Conservation (phyloP, 2,797 vertebrate genomes). For the Valencia hispanica region DNA sequence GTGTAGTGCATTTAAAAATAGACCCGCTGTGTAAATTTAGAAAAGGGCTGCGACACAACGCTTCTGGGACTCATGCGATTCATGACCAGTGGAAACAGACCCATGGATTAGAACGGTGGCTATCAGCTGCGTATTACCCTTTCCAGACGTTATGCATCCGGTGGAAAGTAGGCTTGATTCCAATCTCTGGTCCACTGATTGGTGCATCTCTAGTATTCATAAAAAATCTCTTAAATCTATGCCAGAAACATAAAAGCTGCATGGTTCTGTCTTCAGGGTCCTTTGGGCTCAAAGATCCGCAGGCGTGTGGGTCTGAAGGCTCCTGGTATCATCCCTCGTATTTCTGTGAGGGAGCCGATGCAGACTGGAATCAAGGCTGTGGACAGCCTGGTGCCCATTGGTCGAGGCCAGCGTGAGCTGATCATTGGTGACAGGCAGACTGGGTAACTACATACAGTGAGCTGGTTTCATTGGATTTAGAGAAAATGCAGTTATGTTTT, state of each 20-base stretch:
- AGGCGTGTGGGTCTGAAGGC: conserved; percentile 96
- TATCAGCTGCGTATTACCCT: too few species aligned
- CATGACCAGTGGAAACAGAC: too few species aligned
- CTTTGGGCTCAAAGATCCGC: conserved; percentile 84
- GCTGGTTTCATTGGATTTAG: not conserved
- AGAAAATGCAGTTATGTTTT: not conserved
- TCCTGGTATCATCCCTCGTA: conserved; percentile 96
- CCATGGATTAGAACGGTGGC: too few species aligned
- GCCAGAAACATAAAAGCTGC: not conserved
- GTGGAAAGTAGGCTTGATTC: too few species aligned
- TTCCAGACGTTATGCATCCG: too few species aligned
- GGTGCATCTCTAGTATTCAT: not conserved
- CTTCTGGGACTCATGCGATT: too few species aligned
- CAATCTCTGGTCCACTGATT: not conserved
- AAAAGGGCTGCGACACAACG: too few species aligned
- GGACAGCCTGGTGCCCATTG: conserved; percentile 97
- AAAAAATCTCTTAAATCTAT: not conserved
- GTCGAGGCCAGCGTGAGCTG: conserved; percentile 96
- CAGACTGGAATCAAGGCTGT: conserved; percentile 98
- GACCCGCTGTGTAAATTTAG: too few species aligned
- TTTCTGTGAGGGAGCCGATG: conserved; percentile 97
- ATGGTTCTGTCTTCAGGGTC: conserved; percentile 80
- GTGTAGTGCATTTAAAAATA: too few species aligned
- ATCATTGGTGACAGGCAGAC: conserved; percentile 99
- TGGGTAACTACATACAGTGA: conserved; percentile 80